Conservation (phyloP, 2,113 vertebrate species). For the Fregetta grallaria region DNA sequence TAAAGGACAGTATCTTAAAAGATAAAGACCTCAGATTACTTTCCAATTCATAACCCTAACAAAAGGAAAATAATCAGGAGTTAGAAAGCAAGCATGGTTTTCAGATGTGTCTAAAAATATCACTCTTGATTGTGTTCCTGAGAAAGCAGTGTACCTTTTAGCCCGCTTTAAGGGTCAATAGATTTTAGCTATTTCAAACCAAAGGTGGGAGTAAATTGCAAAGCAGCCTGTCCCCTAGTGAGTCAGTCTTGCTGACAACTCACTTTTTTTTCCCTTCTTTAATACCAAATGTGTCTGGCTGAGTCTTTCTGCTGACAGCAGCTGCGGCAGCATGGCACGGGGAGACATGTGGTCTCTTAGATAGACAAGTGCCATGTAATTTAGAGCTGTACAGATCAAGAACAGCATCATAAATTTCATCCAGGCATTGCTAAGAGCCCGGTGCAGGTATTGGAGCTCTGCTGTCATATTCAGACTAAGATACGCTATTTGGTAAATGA, state of each 20-base stretch:
- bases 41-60: background rate
- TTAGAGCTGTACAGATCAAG: background rate
- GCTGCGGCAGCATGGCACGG: background rate
- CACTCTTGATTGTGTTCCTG: background rate
- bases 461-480: background rate
- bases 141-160: background rate
- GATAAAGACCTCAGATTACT: background rate
- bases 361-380: background rate
- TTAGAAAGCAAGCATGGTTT: background rate
- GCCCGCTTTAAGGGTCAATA: background rate
- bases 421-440: background rate
- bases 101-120: background rate
- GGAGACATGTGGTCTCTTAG: background rate
- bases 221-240: background rate
- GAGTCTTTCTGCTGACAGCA: conserved; percentile 13
- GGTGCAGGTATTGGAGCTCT: background rate
- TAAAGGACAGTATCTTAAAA: background rate
- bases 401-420: background rate
- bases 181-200: background rate
- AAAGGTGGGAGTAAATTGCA: conserved; percentile 4
- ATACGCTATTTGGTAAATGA: background rate
- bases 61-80: background rate
- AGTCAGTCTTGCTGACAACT: background rate
- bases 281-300: background rate
- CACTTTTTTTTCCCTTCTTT: background rate